Evolutionary conservation across 2,888 invertebrate genomes (phyloP).

Genomic region (Malthinus flaveolus): DNA sequence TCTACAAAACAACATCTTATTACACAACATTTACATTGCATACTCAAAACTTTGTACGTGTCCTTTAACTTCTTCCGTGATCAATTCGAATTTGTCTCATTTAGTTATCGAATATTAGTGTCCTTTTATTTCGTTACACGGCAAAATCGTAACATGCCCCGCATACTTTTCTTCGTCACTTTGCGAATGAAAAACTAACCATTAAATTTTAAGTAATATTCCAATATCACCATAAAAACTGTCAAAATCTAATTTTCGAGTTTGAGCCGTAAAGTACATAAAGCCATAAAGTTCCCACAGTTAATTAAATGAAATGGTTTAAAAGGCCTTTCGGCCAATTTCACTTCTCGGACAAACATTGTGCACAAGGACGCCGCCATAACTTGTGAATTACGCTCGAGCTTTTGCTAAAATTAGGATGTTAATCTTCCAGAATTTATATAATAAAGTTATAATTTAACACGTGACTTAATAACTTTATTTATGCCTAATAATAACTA

Average conservation of each 20-base stretch:
- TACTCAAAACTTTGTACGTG: conserved; percentile 26
- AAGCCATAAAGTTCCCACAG: conserved; percentile 43
- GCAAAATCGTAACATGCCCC: not conserved
- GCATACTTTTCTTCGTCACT: not conserved
- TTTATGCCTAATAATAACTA: too few species aligned
- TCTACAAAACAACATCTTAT: conserved; percentile 32
- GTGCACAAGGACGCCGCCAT: conserved; percentile 34
- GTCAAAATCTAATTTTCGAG: conserved; percentile 43
- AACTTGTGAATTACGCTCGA: conserved; percentile 34
- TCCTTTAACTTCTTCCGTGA: conserved; percentile 20
- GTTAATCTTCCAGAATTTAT: conserved; percentile 31
- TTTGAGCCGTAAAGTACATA: conserved; percentile 10
- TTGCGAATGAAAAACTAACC: not conserved
- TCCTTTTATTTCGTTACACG: conserved; percentile 7
- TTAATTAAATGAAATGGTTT: conserved; percentile 48
- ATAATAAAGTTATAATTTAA: conserved; percentile 32
- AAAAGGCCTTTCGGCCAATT: conserved; percentile 46
- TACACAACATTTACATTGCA: conserved; percentile 32
- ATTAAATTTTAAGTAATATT: conserved; percentile 3
- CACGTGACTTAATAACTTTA: conserved; percentile 8
- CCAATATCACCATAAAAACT: conserved; percentile 25
- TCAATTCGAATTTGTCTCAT: conserved; percentile 18
- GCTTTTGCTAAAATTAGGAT: conserved; percentile 31
- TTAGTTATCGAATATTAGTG: conserved; percentile 10
- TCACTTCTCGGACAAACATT: conserved; percentile 39